Conservation (phyloP, 2,888 invertebrate species). For the Lagria hirta region DNA sequence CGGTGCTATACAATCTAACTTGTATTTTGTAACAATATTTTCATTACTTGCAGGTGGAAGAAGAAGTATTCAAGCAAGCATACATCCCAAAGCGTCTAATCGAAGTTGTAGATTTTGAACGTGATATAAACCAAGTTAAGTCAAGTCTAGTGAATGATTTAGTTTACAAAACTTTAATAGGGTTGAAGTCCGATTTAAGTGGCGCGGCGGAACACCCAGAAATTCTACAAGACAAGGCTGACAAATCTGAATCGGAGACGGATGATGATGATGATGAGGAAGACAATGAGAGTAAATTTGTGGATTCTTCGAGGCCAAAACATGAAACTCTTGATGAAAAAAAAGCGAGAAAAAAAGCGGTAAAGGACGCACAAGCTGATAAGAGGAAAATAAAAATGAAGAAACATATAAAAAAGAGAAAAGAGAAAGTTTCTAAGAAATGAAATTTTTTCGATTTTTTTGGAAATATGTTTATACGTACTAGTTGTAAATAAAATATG, state of each 20-base stretch:
- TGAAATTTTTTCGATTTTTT: too few species aligned
- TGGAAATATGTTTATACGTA: conserved; percentile 5
- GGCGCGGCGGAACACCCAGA: conserved; percentile 70
- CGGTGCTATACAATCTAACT: not conserved
- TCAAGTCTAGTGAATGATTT: conserved; percentile 71
- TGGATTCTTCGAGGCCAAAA: conserved; percentile 68
- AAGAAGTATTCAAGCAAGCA: conserved; percentile 90
- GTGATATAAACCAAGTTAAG: conserved; percentile 82
- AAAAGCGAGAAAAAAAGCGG: conserved; percentile 80
- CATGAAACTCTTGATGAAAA: conserved; percentile 81
- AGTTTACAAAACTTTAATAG: conserved; percentile 84
- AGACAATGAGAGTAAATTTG: conserved; percentile 59
- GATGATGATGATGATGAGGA: conserved; percentile 43
- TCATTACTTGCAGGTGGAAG: conserved; percentile 64
- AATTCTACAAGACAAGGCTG: conserved; percentile 58
- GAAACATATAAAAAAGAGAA: conserved; percentile 90
- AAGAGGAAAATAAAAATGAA: conserved; percentile 86
- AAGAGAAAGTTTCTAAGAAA: conserved; percentile 66
- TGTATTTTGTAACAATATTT: not conserved
- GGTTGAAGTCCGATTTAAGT: conserved; percentile 77
- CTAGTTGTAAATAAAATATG: not conserved
- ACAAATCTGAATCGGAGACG: conserved; percentile 47
- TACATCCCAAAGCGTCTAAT: conserved; percentile 92
- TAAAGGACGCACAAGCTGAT: conserved; percentile 87
- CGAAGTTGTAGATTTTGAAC: conserved; percentile 83